A percentile compares a stretch with the other conserved stretches of the same genome.
phyloP scores from a whole-genome alignment of 2,113 vertebrate genomes.

The Dendropsophus ebraccatus region DNA sequence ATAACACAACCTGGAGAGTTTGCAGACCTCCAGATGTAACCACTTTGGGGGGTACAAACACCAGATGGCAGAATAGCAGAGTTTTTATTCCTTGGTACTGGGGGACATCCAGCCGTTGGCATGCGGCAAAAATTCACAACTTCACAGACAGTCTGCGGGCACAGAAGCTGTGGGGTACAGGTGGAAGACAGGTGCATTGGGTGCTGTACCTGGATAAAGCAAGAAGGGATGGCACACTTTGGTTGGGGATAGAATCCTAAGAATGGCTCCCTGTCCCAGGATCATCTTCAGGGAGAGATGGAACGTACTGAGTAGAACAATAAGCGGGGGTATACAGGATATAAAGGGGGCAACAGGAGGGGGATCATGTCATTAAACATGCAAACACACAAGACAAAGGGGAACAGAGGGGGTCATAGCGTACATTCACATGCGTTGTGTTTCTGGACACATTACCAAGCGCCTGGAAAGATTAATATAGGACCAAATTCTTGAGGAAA shows the following conservation, averaged over 20 bases:
- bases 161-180: constrained; percentile 31
- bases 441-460: constrained; percentile 36
- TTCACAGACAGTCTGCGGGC: background rate
- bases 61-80: constrained; percentile 38
- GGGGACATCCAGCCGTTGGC: constrained; percentile 38
- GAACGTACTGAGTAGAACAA: constrained; percentile 13
- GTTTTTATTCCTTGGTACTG: constrained; percentile 31
- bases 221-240: constrained; percentile 38
- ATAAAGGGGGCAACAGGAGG: constrained; percentile 1
- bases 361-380: constrained; percentile 42
- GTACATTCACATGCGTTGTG: constrained; percentile 20
- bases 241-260: constrained; percentile 33
- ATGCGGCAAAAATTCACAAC: constrained; percentile 46
- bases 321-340: constrained; percentile 27
- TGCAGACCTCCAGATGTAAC: background rate
- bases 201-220: constrained; percentile 25
- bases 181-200: constrained; percentile 51
- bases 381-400: constrained; percentile 42
- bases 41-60: constrained; percentile 15
- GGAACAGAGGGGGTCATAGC: constrained; percentile 10
- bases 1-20: background rate
- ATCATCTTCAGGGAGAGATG: constrained; percentile 3
- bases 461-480: constrained; percentile 6
- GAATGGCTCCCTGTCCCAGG: constrained; percentile 13
- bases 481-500: constrained; percentile 16